Percentiles rank a stretch among this genome's conserved stretches.
Evolutionary conservation across 2,888 invertebrate genomes (phyloP).

Genomic region (Asteroscopus sphinx): DNA sequence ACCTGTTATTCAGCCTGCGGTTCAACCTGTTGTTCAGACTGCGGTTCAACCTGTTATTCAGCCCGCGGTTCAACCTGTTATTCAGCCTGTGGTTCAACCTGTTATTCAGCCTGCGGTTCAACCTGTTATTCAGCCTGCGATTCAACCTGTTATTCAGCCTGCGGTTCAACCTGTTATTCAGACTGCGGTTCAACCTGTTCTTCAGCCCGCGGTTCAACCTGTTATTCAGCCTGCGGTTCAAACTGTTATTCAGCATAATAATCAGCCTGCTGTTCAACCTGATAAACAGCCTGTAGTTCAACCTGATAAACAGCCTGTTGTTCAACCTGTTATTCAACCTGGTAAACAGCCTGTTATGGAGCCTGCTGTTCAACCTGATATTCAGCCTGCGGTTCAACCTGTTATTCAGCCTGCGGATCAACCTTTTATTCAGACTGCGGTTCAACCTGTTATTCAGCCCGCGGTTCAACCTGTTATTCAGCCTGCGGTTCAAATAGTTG

Average conservation of each 20-base stretch:
- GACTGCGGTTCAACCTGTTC: neutral
- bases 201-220: neutral
- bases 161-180: no score
- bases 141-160: constrained; percentile 3
- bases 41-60: neutral
- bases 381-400: neutral
- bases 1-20: neutral
- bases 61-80: no score
- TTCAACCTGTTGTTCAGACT: neutral
- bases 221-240: no score
- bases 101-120: neutral
- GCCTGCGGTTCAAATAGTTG: neutral
- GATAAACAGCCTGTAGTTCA: neutral
- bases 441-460: neutral
- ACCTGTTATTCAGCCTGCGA: neutral
- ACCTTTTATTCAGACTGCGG: neutral
- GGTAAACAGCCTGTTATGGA: neutral
- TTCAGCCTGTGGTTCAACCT: no score
- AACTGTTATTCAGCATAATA: no score
- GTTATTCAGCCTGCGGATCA: neutral
- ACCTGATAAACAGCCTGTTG: neutral
- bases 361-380: neutral
- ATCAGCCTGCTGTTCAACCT: neutral
- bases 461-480: constrained; percentile 2
- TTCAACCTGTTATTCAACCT: neutral